Evolutionary conservation across 1,140 invertebrate species (phyloP), one percentile per base, ranked within the genome.

Genomic region (Brachionus paranguensis): DNA sequence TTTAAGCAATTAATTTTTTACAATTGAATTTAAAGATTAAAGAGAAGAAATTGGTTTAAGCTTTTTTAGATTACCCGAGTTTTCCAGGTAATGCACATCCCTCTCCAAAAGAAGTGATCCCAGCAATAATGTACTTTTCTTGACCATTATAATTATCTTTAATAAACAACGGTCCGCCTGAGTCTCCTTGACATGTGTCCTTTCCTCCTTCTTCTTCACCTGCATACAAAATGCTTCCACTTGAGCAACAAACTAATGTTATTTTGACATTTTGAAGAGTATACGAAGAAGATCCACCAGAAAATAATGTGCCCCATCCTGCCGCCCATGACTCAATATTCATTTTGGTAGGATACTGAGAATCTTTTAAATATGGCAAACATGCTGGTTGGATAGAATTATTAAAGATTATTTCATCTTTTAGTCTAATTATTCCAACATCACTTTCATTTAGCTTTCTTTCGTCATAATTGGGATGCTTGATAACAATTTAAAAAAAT

Each of bases 101-200:
- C 2, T 17, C 2, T 41, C 78, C 78, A 81, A 64, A 81, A 11
- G 78, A 81, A 20, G 53, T 64, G 33, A 81, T 14, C 1, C 78
- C 78, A 24, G 12, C 53, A 29, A 81, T 12, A 47, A 81, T 45
- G 53, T 43, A 81, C 12, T 81, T 60, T 45, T 81, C 50, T 33
- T 64, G 10, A 17, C 53, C 78, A 64, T 81, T 43, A 33, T 55
- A 24, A 10, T 24, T 43, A 2, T 60, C 53, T 20, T 68, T 43
- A 14, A 81, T 37, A 81, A 64, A 81, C 27, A 79, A 24, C 5
- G 76, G 76, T 17, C 43, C 76, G 0, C 76, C 76, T 24, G 76
- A 53, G 47, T 79, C 76, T 11, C 76, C 76, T 53, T 83, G 78
- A 24, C 78, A 83, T n/a, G 55, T 65, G 64, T 65, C 53, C 37